Evolutionary conservation across 2,113 vertebrate species (phyloP).

Genomic region (Fulica atra): DNA sequence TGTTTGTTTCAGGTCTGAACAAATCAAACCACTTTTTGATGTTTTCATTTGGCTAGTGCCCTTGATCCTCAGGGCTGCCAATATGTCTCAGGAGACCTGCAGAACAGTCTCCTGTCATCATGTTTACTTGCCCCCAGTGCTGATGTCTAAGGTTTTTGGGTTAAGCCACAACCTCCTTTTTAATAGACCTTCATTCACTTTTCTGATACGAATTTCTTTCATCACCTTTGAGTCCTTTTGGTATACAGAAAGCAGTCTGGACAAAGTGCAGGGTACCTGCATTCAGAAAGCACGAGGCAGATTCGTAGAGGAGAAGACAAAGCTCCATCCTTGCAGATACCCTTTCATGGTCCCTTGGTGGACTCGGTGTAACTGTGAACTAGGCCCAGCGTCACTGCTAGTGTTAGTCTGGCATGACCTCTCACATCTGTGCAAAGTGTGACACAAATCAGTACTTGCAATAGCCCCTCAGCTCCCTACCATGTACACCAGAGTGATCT

Average conservation of each 20-base stretch:
- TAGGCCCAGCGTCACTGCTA: not conserved
- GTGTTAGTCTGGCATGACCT: not conserved
- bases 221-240: not conserved
- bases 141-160: not conserved
- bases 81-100: not conserved
- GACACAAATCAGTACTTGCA: not conserved
- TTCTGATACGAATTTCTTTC: not conserved
- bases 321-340: not conserved
- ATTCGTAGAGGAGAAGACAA: not conserved
- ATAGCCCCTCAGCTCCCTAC: not conserved
- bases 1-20: not conserved
- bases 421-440: not conserved
- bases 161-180: not conserved
- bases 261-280: not conserved
- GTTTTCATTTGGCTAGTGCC: not conserved
- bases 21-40: not conserved
- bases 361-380: not conserved
- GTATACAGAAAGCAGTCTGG: not conserved
- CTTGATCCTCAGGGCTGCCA: not conserved
- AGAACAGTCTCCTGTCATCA: not conserved
- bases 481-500: not conserved
- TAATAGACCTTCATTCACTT: not conserved
- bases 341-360: not conserved
- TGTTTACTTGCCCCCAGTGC: not conserved
- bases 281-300: not conserved